Evolutionary conservation across 2,113 vertebrate species (phyloP), one percentile per base, ranked within the genome.

Genomic region (Origma solitaria): DNA sequence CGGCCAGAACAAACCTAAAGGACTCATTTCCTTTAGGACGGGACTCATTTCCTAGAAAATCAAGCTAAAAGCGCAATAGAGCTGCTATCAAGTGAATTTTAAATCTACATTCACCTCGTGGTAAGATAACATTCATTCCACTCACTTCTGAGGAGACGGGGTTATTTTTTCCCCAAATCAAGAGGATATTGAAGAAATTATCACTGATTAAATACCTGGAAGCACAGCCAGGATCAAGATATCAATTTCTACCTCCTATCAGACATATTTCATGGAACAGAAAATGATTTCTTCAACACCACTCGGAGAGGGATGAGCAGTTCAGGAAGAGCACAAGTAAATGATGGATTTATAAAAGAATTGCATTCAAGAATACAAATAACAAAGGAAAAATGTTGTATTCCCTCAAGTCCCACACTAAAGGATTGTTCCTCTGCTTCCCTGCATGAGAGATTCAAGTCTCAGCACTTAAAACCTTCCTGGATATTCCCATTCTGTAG

Each of bases 171-270:
- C 21, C 45, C 31, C 85, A 94, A 86, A 95, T 96, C 92, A 94
- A 94, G 86, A 92, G 93, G 90, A 91, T 96, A 95, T 96, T 95
- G 94, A 92, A 94, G 88, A 80, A 88, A 81, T 91, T 56, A 96
- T 83, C 76, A 68, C 9, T 84, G 86, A 91, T 91, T 91, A 77
- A 88, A 88, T 28, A 86, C 60, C 79, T 47, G 60, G 73, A 90
- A 92, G 90, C 66, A 90, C 37, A 66, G 86, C 45, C 45, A 82
- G 9, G 12, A 93, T 86, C 79, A 30, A 80, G 78, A 88, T 81
- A 93, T 8, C 90, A 82, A 31, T 83, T 93, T 80, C 7, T 61
- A 72, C 54, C 78, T 83, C 54, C 75, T 82, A 95, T 77, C 90
- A 85, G 38, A 81, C 62, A 95, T 62, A 38, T 88, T 70, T 49